A percentile compares a stretch with the other conserved stretches of the same genome.
Evolutionary conservation across 1,140 invertebrate species (phyloP).

Genomic region (Drosophila rufa): DNA sequence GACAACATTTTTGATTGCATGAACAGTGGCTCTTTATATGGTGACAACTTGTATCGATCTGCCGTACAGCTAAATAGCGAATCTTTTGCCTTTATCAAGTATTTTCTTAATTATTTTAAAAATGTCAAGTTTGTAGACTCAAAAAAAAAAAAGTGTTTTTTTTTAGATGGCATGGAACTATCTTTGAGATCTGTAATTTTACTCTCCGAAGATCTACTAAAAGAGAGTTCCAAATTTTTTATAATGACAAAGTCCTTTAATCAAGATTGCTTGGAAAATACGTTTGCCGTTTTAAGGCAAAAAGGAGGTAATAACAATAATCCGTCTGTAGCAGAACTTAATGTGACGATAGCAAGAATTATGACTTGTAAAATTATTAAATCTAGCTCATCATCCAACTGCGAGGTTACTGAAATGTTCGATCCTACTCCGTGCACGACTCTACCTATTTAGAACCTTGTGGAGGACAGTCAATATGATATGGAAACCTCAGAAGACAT

Average conservation of each 20-base stretch:
- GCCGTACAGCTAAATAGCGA: conserved; percentile 5
- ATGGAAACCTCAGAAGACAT: too few relatives aligned
- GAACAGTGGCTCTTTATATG: background rate
- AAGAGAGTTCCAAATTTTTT: background rate
- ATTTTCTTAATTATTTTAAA: background rate
- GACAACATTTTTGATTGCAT: too few relatives aligned
- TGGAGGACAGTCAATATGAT: too few relatives aligned
- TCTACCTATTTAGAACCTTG: too few relatives aligned
- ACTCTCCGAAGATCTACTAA: background rate
- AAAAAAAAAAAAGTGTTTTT: conserved; percentile 1
- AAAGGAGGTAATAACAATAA: conserved; percentile 3
- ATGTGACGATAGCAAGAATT: background rate
- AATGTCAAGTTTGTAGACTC: background rate
- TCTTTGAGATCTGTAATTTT: background rate
- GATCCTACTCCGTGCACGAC: too few relatives aligned
- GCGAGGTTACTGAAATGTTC: too few relatives aligned
- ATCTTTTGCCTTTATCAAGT: background rate
- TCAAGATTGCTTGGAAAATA: conserved; percentile 3
- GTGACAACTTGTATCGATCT: background rate
- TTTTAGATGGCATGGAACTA: conserved; percentile 1
- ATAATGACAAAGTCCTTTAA: conserved; percentile 2
- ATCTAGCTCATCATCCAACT: too few relatives aligned
- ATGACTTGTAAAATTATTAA: too few relatives aligned
- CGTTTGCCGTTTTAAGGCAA: conserved; percentile 3
- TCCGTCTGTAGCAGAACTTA: conserved; percentile 2